Evolutionary conservation across 1,140 invertebrate species (phyloP), one percentile per base, ranked within the genome.

Genomic region (Caenorhabditis latens): DNA sequence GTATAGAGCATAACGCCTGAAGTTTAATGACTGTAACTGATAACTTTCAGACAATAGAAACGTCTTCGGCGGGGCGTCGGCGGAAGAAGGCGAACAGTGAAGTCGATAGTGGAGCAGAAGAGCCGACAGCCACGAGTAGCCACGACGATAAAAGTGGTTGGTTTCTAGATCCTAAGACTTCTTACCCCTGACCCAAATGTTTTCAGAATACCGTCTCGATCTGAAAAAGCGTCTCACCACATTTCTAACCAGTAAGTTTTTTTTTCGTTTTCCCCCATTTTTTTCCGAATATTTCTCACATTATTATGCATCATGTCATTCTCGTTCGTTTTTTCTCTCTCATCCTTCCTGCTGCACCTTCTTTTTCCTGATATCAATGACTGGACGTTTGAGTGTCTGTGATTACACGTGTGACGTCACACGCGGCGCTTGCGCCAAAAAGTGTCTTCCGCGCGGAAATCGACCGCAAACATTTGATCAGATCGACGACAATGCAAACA

Each of bases 381-480:
- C 46, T 79, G 71, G n/a, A 50, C 46, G 43, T 46, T 53, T 53
- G 50, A 16, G 16, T 53, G 32, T 32, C 32, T 65, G 63, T 79
- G 71, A 79, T 79, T 50, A 46, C 71, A 79, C 71, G 71, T 79
- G 71, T 79, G 16, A 79, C 71, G 71, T 79, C 71, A 79, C 71
- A 79, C 71, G 71, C 71, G 71, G 46, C 71, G 71, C 46, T 79
- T 79, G 71, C 71, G 71, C 71, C 71, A 79, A 79, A 79, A 79
- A 32, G 71, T 79, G 71, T 79, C 71, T 79, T 79, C 71, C 71
- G 71, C 71, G 71, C 71, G 71, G 71, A 79, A 79, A 79, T 48
- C 71, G 71, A 79, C 71, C 71, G 71, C 71, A 79, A 79, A 79
- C 71, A 79, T 79, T 79, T 79, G 71, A 79, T 79, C 71, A 79